Percentiles rank a stretch among this genome's conserved stretches.
phyloP scores from a whole-genome alignment of 1,140 invertebrate genomes.

The Zaprionus ghesquierei region DNA sequence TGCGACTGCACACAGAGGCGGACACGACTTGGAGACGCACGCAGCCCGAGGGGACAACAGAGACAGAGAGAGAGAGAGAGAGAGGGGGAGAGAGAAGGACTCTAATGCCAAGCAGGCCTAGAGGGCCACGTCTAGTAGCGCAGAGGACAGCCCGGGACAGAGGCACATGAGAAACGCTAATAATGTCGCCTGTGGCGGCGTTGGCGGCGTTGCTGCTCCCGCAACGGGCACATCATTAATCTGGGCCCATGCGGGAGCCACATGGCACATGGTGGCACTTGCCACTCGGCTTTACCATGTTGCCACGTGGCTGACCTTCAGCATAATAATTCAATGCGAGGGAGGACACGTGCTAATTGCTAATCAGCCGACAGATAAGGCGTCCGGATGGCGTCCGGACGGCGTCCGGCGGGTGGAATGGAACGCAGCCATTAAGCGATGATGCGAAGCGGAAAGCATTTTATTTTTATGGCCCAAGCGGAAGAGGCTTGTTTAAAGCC shows the following conservation, averaged over 20 bases:
- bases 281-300: slow-evolving; percentile 27
- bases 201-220: background rate
- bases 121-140: background rate
- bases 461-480: slow-evolving; percentile 53
- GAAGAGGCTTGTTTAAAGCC: slow-evolving; percentile 35
- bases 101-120: background rate
- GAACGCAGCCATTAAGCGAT: slow-evolving; percentile 45
- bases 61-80: no score
- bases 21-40: background rate
- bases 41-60: background rate
- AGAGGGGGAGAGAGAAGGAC: no score
- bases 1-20: slow-evolving; percentile 47
- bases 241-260: slow-evolving; percentile 63
- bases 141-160: background rate
- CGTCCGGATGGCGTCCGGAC: no score
- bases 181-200: slow-evolving; percentile 44
- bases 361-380: slow-evolving; percentile 65
- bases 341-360: slow-evolving; percentile 71
- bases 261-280: slow-evolving; percentile 15
- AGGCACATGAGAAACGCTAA: slow-evolving; percentile 49
- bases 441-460: slow-evolving; percentile 59
- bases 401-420: no score
- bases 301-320: slow-evolving; percentile 61
- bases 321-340: slow-evolving; percentile 68
- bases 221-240: slow-evolving; percentile 64